phyloP scores from a whole-genome alignment of 2,888 invertebrate species.

The Trissolcus brochymenae region DNA sequence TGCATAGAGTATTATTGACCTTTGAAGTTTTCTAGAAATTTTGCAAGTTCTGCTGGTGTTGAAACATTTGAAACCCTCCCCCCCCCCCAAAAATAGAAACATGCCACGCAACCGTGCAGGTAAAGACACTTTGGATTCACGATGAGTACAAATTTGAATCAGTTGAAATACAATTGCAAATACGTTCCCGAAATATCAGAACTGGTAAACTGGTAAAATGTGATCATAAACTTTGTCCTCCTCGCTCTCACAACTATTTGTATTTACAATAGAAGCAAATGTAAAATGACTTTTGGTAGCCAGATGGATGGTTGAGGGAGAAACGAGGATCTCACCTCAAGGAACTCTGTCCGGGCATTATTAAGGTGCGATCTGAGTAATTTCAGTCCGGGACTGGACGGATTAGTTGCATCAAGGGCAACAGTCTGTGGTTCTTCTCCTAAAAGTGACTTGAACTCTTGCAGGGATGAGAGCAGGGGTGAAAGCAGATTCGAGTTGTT shows the following conservation, averaged over 20 bases:
- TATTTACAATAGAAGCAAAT: constrained; percentile 54
- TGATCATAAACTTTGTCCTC: constrained; percentile 32
- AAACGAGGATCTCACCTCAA: constrained; percentile 67
- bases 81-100: constrained; percentile 41
- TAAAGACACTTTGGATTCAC: constrained; percentile 59
- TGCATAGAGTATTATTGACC: constrained; percentile 44
- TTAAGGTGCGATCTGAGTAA: constrained; percentile 71
- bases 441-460: constrained; percentile 71
- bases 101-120: constrained; percentile 68
- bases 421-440: constrained; percentile 73
- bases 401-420: constrained; percentile 74
- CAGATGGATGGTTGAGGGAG: not conserved
- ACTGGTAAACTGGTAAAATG: constrained; percentile 33
- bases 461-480: constrained; percentile 71
- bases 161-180: constrained; percentile 55
- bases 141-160: constrained; percentile 32
- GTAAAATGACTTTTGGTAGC: constrained; percentile 12
- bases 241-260: constrained; percentile 35
- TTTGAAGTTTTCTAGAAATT: not conserved
- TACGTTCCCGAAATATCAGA: constrained; percentile 57
- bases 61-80: too few species aligned
- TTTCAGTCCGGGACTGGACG: constrained; percentile 74
- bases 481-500: constrained; percentile 69
- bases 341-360: constrained; percentile 71
- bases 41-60: not conserved